A percentile compares a stretch with the other conserved stretches of the same genome.
These are phyloP conservation scores for Sialia sialis DNA, from an alignment of 2,113 vertebrate genomes.

Conservation along the genomic window DNA sequence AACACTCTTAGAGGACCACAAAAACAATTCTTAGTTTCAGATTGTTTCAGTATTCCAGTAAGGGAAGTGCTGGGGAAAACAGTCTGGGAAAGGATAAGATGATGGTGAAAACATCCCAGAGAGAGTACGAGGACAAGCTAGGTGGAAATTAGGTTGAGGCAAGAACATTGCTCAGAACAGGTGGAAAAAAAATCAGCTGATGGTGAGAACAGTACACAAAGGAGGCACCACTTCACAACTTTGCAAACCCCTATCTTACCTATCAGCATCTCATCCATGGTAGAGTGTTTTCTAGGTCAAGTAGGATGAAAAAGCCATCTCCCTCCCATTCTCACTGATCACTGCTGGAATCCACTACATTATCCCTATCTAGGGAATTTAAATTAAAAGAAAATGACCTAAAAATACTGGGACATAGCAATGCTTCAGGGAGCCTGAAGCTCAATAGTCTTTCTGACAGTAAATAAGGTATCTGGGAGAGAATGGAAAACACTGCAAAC, in stretches of 20 bases:
- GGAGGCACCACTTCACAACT: background rate
- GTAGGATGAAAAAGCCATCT: background rate
- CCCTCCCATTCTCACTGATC: background rate
- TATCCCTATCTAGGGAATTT: background rate
- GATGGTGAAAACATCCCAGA: rapidly evolving
- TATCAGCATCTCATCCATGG: background rate
- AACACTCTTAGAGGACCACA: background rate
- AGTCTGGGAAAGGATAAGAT: background rate
- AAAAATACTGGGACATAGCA: background rate
- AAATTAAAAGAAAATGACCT: background rate
- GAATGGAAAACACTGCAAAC: background rate
- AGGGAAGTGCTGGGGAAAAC: background rate
- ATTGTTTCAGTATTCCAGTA: background rate
- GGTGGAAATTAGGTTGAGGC: background rate
- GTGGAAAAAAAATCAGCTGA: background rate
- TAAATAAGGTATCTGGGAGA: background rate
- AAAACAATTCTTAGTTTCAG: background rate
- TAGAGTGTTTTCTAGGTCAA: background rate
- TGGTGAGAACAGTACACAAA: background rate
- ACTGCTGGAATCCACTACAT: background rate
- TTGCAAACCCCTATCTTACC: rapidly evolving
- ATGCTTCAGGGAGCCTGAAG: background rate
- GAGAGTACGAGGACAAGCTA: background rate
- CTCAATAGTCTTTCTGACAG: background rate
- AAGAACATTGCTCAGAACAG: background rate